phyloP scores from a whole-genome alignment of 2,113 vertebrate genomes.

The Ariopsis seemanni region DNA sequence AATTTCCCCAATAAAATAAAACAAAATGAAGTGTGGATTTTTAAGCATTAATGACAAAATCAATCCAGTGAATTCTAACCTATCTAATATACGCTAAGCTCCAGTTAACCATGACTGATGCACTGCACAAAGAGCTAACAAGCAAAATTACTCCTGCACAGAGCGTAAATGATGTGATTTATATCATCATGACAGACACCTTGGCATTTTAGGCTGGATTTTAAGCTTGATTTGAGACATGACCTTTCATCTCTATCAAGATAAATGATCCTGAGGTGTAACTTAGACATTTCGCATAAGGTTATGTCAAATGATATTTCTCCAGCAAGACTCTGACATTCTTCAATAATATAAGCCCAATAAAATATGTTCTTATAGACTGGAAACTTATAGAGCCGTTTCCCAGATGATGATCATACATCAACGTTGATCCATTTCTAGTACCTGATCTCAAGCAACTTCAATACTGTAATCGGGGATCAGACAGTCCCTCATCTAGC shows the following conservation, averaged over 20 bases:
- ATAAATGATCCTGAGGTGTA: constrained; percentile 30
- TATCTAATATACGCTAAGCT: not conserved
- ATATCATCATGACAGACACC: constrained; percentile 30
- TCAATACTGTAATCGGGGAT: not conserved
- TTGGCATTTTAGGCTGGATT: constrained; percentile 31
- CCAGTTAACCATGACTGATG: constrained; percentile 10
- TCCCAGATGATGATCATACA: not conserved
- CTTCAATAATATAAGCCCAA: constrained; percentile 20
- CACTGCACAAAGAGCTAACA: constrained; percentile 25
- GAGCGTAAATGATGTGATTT: constrained; percentile 33
- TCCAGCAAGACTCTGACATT: not conserved
- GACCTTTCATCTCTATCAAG: constrained; percentile 37
- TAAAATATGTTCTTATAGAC: constrained; percentile 1
- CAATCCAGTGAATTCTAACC: not conserved
- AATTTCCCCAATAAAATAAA: not conserved
- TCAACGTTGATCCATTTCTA: not conserved
- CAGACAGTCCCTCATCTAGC: not conserved
- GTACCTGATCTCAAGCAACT: not conserved
- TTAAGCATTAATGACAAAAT: not conserved
- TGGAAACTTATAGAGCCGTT: not conserved
- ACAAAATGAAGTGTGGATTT: not conserved
- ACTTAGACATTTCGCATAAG: constrained; percentile 27
- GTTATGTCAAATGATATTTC: constrained; percentile 29
- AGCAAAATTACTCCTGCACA: constrained; percentile 15
- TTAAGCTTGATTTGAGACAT: constrained; percentile 35